Percentiles rank a stretch among this genome's conserved stretches.
Conservation (phyloP, 2,888 invertebrate genomes). For the Cancer borealis region DNA sequence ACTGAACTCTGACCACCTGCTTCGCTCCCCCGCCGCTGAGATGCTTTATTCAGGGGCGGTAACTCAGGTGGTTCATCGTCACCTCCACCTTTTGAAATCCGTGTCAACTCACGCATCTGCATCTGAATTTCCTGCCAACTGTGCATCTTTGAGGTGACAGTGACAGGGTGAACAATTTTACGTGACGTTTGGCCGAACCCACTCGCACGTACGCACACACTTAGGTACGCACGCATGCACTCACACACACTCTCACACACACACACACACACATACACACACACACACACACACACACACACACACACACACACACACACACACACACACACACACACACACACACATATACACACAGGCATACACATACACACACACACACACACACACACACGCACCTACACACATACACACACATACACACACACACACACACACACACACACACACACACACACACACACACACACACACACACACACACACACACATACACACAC, state of each 20-base stretch:
- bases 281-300: slow-evolving; percentile 45
- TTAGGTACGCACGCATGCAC: too few relatives aligned
- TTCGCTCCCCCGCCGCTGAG: slow-evolving; percentile 8
- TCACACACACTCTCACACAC: not conserved
- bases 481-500: slow-evolving; percentile 27
- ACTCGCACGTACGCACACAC: not conserved
- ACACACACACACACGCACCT: not conserved
- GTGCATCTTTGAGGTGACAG: not conserved
- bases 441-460: not conserved
- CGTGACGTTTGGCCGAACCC: not conserved
- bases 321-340: too few relatives aligned
- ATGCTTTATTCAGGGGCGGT: not conserved
- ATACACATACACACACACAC: not conserved
- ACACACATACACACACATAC: not conserved
- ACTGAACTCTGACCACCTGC: slow-evolving; percentile 27
- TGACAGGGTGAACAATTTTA: not conserved
- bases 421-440: slow-evolving; percentile 9
- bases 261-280: slow-evolving; percentile 36
- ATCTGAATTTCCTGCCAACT: not conserved
- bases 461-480: not conserved
- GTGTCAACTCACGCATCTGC: not conserved
- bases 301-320: slow-evolving; percentile 42
- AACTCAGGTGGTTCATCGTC: slow-evolving; percentile 30
- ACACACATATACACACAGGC: not conserved
- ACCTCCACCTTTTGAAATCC: not conserved